A percentile compares a stretch with the other conserved stretches of the same genome.
Conservation (phyloP, 2,113 vertebrate species). For the Ophiodon elongatus region DNA sequence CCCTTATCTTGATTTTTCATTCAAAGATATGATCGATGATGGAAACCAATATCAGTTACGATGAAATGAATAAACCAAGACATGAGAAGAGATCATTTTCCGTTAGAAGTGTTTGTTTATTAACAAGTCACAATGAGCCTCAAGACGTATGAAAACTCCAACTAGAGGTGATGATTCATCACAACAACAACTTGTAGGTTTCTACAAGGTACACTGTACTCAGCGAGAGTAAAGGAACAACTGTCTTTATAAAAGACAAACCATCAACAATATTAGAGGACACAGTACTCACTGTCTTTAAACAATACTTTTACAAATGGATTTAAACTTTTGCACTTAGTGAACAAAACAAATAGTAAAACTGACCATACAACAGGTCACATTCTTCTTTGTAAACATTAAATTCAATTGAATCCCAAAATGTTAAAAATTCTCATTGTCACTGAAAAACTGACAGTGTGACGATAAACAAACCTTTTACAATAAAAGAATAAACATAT, state of each 20-base stretch:
- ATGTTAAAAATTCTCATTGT: neutral
- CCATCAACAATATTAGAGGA: slow-evolving; percentile 48
- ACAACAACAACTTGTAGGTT: slow-evolving; percentile 53
- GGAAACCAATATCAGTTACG: neutral
- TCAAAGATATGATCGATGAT: too few species aligned
- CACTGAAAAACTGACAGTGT: too few species aligned
- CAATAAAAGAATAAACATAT: too few species aligned
- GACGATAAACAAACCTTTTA: too few species aligned
- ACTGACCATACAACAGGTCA: slow-evolving; percentile 37
- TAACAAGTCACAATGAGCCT: slow-evolving; percentile 4
- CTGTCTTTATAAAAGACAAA: too few species aligned
- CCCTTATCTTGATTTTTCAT: neutral
- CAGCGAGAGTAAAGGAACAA: slow-evolving; percentile 12
- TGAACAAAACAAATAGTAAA: neutral
- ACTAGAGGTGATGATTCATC: slow-evolving; percentile 48
- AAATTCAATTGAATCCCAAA: neutral
- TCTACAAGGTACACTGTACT: too few species aligned
- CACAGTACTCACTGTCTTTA: neutral
- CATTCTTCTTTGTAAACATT: neutral
- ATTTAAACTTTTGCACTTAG: neutral
- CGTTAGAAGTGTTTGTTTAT: slow-evolving; percentile 25
- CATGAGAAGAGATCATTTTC: neutral
- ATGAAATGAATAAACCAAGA: neutral
- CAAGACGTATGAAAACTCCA: neutral
- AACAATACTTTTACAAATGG: neutral